Evolutionary conservation across 2,888 invertebrate species (phyloP), one percentile per base, ranked within the genome.

Genomic region (Adelognathus sp.): DNA sequence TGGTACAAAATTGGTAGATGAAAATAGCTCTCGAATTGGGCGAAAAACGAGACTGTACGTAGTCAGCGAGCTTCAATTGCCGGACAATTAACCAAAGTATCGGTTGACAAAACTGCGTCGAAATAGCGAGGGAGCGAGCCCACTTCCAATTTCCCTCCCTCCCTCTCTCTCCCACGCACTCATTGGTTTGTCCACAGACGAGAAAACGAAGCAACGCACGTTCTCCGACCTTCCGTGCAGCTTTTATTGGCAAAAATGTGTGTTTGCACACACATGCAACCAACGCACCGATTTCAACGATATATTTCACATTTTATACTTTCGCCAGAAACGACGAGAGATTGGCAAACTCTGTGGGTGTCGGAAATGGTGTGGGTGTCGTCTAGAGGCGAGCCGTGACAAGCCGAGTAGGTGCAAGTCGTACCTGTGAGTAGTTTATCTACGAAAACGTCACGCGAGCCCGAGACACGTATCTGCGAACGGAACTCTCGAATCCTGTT

Each of bases 361-460:
- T 67, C 67, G 67, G 39, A 67, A 52, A 54, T 36, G 27, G 54
- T 39, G 66, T 66, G 54, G 66, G 66, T 16, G 54, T 67, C 52
- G 67, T 54, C 29, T 18, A 54, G 54, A 67, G 18, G 14, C 67
- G 54, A 67, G 66, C 6, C 18, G n/a, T 54, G 18, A 24, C 50
- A n/a, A n/a, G 18, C 24, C 16, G 58, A 63, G 69, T 81, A 74
- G 79, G 79, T 83, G 76, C 64, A 44, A 56, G 14, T 60, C 41
- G 69, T 80, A 64, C 60, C 50, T 64, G 61, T 70, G 76, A 76
- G 77, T 63, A 63, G 70, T 78, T 81, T 82, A 81, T 81, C 84
- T 74, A 66, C 41, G 79, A 54, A 76, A 21, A 80, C 73, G 77
- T 79, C 71, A 71, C 27, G 78, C 69, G 61, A 46, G 74, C 41